These are phyloP conservation scores for Torymus tubicola DNA, from an alignment of 2,888 invertebrate species.

Conservation along the genomic window DNA sequence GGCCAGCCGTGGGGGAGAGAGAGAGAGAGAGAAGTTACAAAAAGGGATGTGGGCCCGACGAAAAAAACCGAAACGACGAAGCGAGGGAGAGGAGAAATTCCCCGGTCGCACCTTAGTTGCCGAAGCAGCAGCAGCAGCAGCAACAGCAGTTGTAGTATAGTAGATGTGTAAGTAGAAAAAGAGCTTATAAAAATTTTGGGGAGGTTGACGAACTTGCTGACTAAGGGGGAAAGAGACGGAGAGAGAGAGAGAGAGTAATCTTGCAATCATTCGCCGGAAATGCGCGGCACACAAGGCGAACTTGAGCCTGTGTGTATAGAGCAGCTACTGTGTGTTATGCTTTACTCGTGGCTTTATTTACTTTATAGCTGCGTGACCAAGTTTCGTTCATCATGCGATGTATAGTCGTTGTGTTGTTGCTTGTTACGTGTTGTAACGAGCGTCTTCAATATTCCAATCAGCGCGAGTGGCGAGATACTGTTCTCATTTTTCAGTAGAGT, in stretches of 20 bases:
- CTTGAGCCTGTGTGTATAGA: neutral
- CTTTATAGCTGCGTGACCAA: neutral
- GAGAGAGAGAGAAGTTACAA: neutral
- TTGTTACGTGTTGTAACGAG: too few species aligned
- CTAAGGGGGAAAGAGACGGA: too few species aligned
- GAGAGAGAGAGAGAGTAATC: neutral
- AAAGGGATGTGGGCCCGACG: too few species aligned
- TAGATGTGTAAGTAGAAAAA: too few species aligned
- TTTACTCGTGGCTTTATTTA: constrained; percentile 16
- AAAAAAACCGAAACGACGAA: neutral
- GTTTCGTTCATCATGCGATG: neutral
- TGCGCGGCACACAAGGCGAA: constrained; percentile 38
- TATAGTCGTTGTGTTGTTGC: too few species aligned
- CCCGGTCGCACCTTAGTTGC: too few species aligned
- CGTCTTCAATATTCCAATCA: too few species aligned
- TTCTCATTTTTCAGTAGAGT: too few species aligned
- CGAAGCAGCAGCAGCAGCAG: too few species aligned
- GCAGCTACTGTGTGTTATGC: neutral
- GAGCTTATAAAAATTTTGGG: neutral
- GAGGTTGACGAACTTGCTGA: constrained; percentile 20
- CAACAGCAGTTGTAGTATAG: too few species aligned
- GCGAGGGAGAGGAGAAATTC: neutral
- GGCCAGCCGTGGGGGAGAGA: constrained; percentile 28
- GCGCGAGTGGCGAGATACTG: too few species aligned
- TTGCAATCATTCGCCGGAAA: constrained; percentile 41